Conservation (phyloP, 2,113 vertebrate species). For the human (Homo sapiens) region GRCh38 chr12:79372501-79373000, state of each 20-base stretch:
- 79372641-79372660: background rate
- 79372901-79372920: background rate
- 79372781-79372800: too few relatives aligned
- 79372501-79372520: background rate
- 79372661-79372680: background rate
- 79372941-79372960: background rate
- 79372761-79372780: background rate
- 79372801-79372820: background rate
- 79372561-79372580: background rate
- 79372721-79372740: background rate
- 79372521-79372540: background rate
- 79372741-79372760: background rate
- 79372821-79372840: background rate
- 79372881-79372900: background rate
- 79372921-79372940: background rate
- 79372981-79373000: background rate
- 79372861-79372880: too few relatives aligned
- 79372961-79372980: background rate
- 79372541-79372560: background rate
- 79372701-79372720: background rate
- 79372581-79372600: background rate
- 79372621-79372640: background rate
- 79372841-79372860: fast-evolving
- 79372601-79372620: background rate
- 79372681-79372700: background rate